Base-by-base conservation (phyloP, 1,140 invertebrate genomes). In the Drosophila lini region DNA sequence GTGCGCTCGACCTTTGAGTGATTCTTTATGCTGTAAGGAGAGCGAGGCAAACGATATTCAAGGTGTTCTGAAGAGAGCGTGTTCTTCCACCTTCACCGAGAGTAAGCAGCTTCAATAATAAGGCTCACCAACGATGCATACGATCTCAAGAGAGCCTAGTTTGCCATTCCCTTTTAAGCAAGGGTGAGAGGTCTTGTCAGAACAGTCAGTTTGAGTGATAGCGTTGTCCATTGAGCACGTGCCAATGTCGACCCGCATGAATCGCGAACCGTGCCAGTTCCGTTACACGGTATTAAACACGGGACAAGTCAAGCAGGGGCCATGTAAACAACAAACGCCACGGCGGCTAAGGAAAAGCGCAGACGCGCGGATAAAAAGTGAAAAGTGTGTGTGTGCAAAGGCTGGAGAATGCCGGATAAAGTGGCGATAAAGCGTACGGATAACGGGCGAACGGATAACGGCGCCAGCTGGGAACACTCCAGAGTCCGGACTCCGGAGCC, bases 331-430 rank as follows among this genome's bases (percentile, higher is more conserved):
- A 81, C 47, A 45, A 53, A 45, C 38, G 47, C 6, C 19, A 36
- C n/a, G 15, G 22, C 32, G 15, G 22, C 32, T 3, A 16, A 16
- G 34, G 31, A 16, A 57, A 16, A 19, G 74, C 82, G 82, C 82
- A 88, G 83, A 71, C 83, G 75, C 82, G n/a, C 60, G 79, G 83
- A 79, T 86, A 80, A 73, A 55, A 60, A 22, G 16, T 34, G 28
- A 3, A 28, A 48, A 47, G 0, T 28, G 25, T 48, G 0, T 28
- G 45, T 48, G 15, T n/a, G 22, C 13, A 15, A 16, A 44, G 38
- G 10, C 10, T 28, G 52, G 61, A 64, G 48, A 9, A 50, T 5
- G 7, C 7, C 57, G 79, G 79, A 81, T 81, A 81, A 62, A 38
- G 13, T 42, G 76, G 73, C 75, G 67, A 71, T 32, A 3, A 10